Base-by-base conservation (phyloP, 2,888 invertebrate genomes). In the Zeuzera pyrina region DNA sequence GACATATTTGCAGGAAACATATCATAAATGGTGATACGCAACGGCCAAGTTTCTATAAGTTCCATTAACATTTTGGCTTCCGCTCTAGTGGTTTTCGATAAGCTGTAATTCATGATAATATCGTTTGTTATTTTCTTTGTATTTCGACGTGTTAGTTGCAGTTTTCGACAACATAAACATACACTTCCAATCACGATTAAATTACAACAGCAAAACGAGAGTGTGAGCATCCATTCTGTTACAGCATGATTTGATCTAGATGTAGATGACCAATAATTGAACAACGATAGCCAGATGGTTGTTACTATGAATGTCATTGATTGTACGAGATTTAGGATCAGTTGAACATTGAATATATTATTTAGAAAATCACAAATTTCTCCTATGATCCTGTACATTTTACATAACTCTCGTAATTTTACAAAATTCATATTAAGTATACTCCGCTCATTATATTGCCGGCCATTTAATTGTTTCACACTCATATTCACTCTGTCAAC, bases 1-100 rank as follows among this genome's bases (percentile, higher is more conserved):
- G 67, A 67, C 12, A 74, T 58, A 38, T 78, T 69, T 2, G 77
- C 57, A 3, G 63, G 54, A 39, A 73, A 68, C 66, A 77, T 67
- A 33, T 72, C 64, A 30, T 65, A 77, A 2, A 68, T 48, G 13
- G 44, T 56, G 4, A 71, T 51, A 0, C 48, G 44, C 11, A 71
- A 26, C n/a, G 39, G 35, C 37, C 39, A 39, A n/a, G 34, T 34
- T 14, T 41, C 39, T 15, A 41, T 28, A 15, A 43, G 25, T 19
- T 31, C 30, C 39, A 37, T 29, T 27, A 43, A 41, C n/a, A 34
- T 31, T 25, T 43, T 43, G 3, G 41, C 41, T 24, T 37, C 32
- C 15, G 29, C 21, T 19, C 43, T 33, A 12, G 31, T 22, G 2
- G 6, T 8, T 6, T 25, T 16, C 3, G 35, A 31, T 16, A 34